Evolutionary conservation across 2,888 invertebrate genomes (phyloP).

Genomic region (Tipula confusa): DNA sequence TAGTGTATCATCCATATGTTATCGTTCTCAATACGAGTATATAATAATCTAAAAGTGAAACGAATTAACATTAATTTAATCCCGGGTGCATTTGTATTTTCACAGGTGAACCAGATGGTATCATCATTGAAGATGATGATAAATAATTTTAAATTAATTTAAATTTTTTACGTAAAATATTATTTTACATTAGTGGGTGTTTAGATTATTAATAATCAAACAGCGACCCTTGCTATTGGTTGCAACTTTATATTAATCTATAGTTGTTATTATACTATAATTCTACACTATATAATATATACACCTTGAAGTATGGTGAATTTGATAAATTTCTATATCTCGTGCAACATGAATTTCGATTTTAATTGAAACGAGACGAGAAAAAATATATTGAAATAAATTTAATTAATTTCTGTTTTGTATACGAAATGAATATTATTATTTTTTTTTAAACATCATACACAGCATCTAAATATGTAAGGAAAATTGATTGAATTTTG

Average conservation of each 20-base stretch:
- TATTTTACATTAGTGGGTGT: background rate
- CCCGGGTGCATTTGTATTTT: background rate
- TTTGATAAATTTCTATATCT: conserved; percentile 12
- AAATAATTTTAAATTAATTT: background rate
- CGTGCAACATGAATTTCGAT: conserved; percentile 20
- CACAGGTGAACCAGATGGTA: background rate
- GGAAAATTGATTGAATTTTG: background rate
- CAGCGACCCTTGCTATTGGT: background rate
- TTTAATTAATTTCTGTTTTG: conserved; percentile 12
- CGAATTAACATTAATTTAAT: background rate
- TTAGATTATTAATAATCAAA: conserved; percentile 1
- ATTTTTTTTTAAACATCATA: background rate
- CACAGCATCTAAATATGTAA: background rate
- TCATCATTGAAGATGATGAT: background rate
- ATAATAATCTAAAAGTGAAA: background rate
- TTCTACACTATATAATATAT: no score
- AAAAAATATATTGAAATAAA: background rate
- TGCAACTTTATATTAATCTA: background rate
- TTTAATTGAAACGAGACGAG: background rate
- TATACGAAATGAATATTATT: background rate
- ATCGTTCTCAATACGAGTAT: background rate
- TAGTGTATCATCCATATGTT: background rate
- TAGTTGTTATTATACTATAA: background rate
- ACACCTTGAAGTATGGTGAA: background rate
- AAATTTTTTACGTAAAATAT: background rate